These are phyloP conservation scores for Meandrusa payeni DNA, from an alignment of 2,888 invertebrate species.

Conservation along the genomic window DNA sequence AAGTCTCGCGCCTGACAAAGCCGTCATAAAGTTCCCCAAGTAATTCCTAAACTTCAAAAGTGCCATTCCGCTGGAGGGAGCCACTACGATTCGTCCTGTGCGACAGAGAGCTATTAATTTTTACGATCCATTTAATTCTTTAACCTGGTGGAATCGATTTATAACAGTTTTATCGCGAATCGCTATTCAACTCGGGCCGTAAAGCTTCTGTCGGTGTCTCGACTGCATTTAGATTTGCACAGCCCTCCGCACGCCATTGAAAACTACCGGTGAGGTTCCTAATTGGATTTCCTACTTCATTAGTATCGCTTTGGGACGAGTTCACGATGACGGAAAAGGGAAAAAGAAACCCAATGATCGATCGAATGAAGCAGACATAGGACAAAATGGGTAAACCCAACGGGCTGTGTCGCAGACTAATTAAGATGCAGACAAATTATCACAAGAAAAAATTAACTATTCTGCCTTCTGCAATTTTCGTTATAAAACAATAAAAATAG, in stretches of 20 bases:
- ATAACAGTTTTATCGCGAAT: constrained; percentile 65
- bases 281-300: constrained; percentile 60
- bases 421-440: no score
- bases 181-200: constrained; percentile 61
- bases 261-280: constrained; percentile 42
- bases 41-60: constrained; percentile 70
- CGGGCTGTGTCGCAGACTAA: no score
- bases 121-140: constrained; percentile 77
- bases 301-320: constrained; percentile 38
- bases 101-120: constrained; percentile 73
- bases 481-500: no score
- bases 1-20: constrained; percentile 61
- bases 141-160: constrained; percentile 76
- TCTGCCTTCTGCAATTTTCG: no score
- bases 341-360: constrained; percentile 11
- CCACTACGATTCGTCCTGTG: constrained; percentile 44
- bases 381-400: constrained; percentile 20
- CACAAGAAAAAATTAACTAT: no score
- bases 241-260: constrained; percentile 41
- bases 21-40: constrained; percentile 69
- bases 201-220: constrained; percentile 61
- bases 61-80: constrained; percentile 45
- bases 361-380: constrained; percentile 8
- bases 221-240: constrained; percentile 39
- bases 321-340: constrained; percentile 30